Evolutionary conservation across 2,797 vertebrate genomes (phyloP), one percentile per base, ranked within the genome.

Genomic region (Aldrovandia affinis): DNA sequence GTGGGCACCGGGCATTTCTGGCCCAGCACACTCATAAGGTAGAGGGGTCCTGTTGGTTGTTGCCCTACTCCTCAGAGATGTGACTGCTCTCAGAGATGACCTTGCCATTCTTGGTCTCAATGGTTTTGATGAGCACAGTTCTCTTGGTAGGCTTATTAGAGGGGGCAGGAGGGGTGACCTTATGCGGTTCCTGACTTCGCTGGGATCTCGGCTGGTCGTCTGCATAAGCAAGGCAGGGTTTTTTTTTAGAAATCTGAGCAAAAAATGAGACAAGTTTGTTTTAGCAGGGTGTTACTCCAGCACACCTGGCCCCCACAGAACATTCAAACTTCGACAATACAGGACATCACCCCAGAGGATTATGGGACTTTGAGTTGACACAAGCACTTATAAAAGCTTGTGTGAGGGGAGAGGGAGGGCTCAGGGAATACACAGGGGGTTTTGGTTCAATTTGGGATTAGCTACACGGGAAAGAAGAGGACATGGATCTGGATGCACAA

Each of bases 161-260:
- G 65, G 44, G 33, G 33, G 5, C 15, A 22, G 33, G 54, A 5
- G n/a, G 39, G 42, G 22, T 78, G 70, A 15, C 22, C 55, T 59
- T 55, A 7, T 18, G 57, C 25, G 25, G 55, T 18, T 83, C 55
- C 39, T 59, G 20, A 50, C 70, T 25, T 70, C 65, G 75, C 44
- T 79, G 84, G 10, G 0, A 1, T 0, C 25, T 86, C 81, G 28
- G 81, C 57, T 81, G 86, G 90, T 82, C 82, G 87, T 95, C 94
- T 93, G 90, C 87, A 25, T 93, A 84, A 88, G 92, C 87, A 92
- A 94, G 92, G 83, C 92, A 91, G 90, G 88, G 92, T 87, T 85
- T 86, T 82, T 86, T 91, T 85, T 94, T 92, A 95, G 87, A 91
- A 89, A 94, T 93, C 94, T 95, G 88, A 93, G 89, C 86, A 22